Percentiles rank a stretch among this genome's conserved stretches.
These are phyloP conservation scores for Macropodus opercularis DNA, from an alignment of 2,797 vertebrate genomes.

Conservation along the genomic window DNA sequence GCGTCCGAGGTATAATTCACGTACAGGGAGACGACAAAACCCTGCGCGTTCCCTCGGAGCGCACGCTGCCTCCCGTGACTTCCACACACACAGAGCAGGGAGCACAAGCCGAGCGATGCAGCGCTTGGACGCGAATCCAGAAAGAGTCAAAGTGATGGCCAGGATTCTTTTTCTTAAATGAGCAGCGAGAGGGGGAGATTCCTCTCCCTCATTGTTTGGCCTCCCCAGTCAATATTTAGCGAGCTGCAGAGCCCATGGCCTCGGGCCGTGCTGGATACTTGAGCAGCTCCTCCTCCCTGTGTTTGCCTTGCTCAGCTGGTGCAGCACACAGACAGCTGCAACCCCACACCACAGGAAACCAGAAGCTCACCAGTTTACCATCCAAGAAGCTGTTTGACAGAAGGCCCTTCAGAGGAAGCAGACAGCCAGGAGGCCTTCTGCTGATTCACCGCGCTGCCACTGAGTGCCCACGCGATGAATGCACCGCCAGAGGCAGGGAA, in stretches of 20 bases:
- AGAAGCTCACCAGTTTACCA: constrained; percentile 71
- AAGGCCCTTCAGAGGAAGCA: constrained; percentile 67
- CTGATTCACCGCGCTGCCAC: constrained; percentile 80
- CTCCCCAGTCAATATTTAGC: constrained; percentile 55
- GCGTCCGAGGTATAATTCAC: constrained; percentile 55
- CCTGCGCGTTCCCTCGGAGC: constrained; percentile 40
- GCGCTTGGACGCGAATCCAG: constrained; percentile 37
- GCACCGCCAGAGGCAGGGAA: constrained; percentile 64
- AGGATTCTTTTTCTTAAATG: constrained; percentile 31
- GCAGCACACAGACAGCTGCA: constrained; percentile 74
- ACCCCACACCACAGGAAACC: constrained; percentile 77
- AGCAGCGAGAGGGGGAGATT: constrained; percentile 39
- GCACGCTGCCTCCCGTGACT: constrained; percentile 55
- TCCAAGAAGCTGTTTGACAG: constrained; percentile 63
- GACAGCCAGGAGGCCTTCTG: constrained; percentile 73
- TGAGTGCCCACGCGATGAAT: constrained; percentile 62
- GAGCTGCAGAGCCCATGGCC: constrained; percentile 53
- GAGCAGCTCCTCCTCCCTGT: constrained; percentile 70
- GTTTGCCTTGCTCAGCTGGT: constrained; percentile 74
- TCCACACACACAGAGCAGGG: constrained; percentile 16
- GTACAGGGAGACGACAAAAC: constrained; percentile 48
- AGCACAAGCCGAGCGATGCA: constrained; percentile 47
- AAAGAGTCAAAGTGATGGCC: constrained; percentile 17
- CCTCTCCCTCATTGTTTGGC: constrained; percentile 58
- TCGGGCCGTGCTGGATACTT: constrained; percentile 59